These are phyloP conservation scores for Linyphia triangularis DNA, from an alignment of 2,888 invertebrate species.

Conservation along the genomic window DNA sequence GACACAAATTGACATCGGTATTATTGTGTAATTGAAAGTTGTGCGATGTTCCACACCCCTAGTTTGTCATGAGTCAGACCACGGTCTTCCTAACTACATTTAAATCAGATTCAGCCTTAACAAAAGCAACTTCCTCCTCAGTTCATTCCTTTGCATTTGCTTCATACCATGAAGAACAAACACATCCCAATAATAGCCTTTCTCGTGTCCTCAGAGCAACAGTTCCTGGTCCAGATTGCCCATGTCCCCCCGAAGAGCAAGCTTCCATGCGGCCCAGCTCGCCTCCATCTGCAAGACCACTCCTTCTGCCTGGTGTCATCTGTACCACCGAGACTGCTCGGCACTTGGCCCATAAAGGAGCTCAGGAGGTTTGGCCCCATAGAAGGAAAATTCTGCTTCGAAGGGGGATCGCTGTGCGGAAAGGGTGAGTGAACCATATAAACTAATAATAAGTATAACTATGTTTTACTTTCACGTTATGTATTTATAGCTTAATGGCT, in stretches of 20 bases:
- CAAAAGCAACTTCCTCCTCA: no score
- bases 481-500: no score
- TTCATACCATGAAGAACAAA: neutral
- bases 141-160: no score
- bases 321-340: conserved; percentile 88
- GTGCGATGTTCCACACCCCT: no score
- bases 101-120: no score
- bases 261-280: conserved; percentile 88
- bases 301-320: conserved; percentile 90
- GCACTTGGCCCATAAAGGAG: conserved; percentile 81
- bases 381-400: conserved; percentile 90
- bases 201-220: conserved; percentile 84
- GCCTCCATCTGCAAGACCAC: conserved; percentile 90
- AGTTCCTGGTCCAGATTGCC: conserved; percentile 90
- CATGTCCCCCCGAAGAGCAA: conserved; percentile 88
- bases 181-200: neutral
- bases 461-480: no score
- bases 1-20: no score
- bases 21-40: no score
- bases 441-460: no score
- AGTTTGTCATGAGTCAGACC: no score
- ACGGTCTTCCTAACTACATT: no score
- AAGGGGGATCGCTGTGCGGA: conserved; percentile 91
- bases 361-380: conserved; percentile 90
- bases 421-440: conserved; percentile 82